Percentiles rank a stretch among this genome's conserved stretches.
Conservation (phyloP, 2,888 invertebrate genomes). For the Oscheius sp. region DNA sequence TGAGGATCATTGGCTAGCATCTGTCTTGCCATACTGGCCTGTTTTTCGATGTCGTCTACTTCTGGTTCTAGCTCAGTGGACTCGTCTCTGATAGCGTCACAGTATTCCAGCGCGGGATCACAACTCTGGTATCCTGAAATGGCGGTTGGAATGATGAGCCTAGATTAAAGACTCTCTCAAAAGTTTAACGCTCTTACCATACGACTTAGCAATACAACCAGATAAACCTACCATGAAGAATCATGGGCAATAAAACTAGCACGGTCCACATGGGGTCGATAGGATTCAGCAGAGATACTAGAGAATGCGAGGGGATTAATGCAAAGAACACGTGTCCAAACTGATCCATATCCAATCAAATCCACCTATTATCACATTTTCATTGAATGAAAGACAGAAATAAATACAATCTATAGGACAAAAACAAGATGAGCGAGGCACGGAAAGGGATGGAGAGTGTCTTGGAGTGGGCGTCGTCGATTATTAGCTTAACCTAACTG, state of each 20-base stretch:
- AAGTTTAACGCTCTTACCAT: no score
- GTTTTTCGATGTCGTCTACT: neutral
- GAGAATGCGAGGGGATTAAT: neutral
- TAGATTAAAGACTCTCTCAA: no score
- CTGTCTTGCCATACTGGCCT: neutral
- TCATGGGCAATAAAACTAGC: no score
- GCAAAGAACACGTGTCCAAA: neutral
- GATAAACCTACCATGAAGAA: no score
- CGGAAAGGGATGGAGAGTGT: conserved; percentile 3
- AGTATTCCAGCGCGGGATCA: no score
- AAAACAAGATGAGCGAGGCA: conserved; percentile 25
- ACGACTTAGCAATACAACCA: no score
- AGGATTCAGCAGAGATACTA: no score
- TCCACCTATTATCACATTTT: neutral
- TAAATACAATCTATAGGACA: neutral
- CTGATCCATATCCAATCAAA: neutral
- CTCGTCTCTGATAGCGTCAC: no score
- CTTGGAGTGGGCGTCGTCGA: conserved; percentile 31
- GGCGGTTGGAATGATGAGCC: no score
- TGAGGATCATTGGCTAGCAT: neutral
- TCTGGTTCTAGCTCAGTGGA: no score
- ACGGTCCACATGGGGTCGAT: no score
- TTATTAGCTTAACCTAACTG: conserved; percentile 6
- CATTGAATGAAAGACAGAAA: neutral
- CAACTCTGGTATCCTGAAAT: no score